Base-by-base conservation (phyloP, 2,888 invertebrate genomes). In the Drosophila heteroneura region DNA sequence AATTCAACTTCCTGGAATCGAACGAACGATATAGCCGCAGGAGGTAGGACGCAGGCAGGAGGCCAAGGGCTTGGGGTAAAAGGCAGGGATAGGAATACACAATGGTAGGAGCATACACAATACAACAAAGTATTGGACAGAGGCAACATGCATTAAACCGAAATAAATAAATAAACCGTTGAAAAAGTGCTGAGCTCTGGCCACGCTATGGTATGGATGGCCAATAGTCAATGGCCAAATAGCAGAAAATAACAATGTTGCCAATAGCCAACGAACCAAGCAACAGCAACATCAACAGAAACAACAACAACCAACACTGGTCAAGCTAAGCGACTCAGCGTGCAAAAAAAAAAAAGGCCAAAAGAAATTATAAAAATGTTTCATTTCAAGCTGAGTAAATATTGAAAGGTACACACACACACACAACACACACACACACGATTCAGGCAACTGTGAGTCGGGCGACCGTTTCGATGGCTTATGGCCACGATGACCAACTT, bases 211-310 rank as follows among this genome's bases (percentile, higher is more conserved):
- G 28, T 37, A 69, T 66, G 73, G 57, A 41, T 84, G 85, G 81
- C 81, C 84, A 86, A 87, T 86, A 89, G 79, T 86, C 90, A 80
- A 83, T 89, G 84, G 70, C 82, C 86, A 87, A 87, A 90, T 76
- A 80, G 86, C 90, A 90, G 89, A 90, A 86, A 90, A 86, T 86
- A 90, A 86, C 86, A 85, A 85, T 85, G 90, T 85, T 85, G 88
- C 82, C 90, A 81, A 90, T 89, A 89, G 81, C 89, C 85, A 90
- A 83, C 89, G 90, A 85, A 77, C 89, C 89, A 89, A 88, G 62
- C 74, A 79, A 67, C 77, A 84, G 61, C 68, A 67, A 57, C 71
- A 74, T 54, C 67, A 54, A 53, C 53, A 84, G 19, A 58, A 49
- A 47, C 35, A 58, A 52, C 54, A 62, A 39, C 51, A 65, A 54